Evolutionary conservation across 2,888 invertebrate species (phyloP), one percentile per base, ranked within the genome.

Genomic region (Lycaena phlaeas): DNA sequence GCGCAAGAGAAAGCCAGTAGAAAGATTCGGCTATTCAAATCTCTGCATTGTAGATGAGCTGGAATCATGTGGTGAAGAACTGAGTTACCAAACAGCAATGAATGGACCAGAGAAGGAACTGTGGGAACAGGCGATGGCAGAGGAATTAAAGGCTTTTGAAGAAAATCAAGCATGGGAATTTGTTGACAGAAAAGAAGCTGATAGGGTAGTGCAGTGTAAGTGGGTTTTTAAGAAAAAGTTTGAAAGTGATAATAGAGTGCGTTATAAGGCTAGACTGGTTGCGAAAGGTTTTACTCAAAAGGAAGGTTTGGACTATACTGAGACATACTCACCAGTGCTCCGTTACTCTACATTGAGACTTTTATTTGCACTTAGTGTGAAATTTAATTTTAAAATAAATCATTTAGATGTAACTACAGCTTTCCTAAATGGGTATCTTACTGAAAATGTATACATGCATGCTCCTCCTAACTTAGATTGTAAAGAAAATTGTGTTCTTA

Each of bases 191-290:
- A n/a, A n/a, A n/a, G 34, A 34, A 34, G 34, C 34, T 10, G 22
- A 34, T 34, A 34, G 34, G 18, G 22, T 34, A 11, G 10, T 34
- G 2, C n/a, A n/a, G n/a, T n/a, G n/a, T n/a, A n/a, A n/a, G n/a
- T n/a, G n/a, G n/a, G n/a, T n/a, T n/a, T n/a, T n/a, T n/a, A n/a
- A n/a, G n/a, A n/a, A 4, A 34, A 7, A 18, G 17, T 17, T 11
- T 11, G 22, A 18, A 18, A 10, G 22, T 34, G 6, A 11, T 10
- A 12, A 12, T 27, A 11, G 12, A 5, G 27, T 27, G 27, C 27
- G 27, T 6, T 27, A 27, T 27, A 27, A 12, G 6, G 27, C 27
- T 12, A 4, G 27, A 4, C 27, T 27, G 10, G 27, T 27, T 4
- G 27, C 27, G 2, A 27, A 27, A 12, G 27, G 27, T 5, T 27